Percentiles rank a stretch among this genome's conserved stretches.
Evolutionary conservation across 2,113 vertebrate genomes (phyloP).

Genomic region (Zeus faber): DNA sequence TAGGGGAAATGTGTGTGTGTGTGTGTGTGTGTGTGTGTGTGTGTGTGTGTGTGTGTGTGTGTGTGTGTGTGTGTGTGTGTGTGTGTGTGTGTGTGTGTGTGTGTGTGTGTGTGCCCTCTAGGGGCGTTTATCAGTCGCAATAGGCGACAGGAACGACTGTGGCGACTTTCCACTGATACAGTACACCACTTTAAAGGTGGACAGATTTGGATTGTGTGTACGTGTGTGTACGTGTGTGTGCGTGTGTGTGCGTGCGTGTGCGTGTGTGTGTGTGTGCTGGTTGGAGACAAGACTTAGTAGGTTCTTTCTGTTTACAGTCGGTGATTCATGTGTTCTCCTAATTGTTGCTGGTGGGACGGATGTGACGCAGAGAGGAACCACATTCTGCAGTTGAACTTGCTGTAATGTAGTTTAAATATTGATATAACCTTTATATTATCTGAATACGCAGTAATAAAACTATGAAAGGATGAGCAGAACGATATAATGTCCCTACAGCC

Average conservation of each 20-base stretch:
- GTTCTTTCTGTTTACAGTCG: slow-evolving; percentile 36
- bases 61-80: slow-evolving; percentile 7
- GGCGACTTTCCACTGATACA: slow-evolving; percentile 42
- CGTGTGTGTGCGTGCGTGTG: not conserved
- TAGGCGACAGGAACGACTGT: slow-evolving; percentile 39
- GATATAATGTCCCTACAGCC: too few species aligned
- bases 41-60: slow-evolving; percentile 10
- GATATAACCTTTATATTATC: too few species aligned
- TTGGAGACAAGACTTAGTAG: not conserved
- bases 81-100: slow-evolving; percentile 19
- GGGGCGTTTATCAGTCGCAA: slow-evolving; percentile 41
- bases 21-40: not conserved
- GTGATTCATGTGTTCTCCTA: not conserved
- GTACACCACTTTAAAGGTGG: slow-evolving; percentile 18
- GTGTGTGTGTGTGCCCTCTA: slow-evolving; percentile 1
- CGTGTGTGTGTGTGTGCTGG: not conserved
- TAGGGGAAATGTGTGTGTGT: too few species aligned
- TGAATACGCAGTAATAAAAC: too few species aligned
- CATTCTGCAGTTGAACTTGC: too few species aligned
- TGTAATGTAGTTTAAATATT: too few species aligned
- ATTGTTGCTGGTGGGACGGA: too few species aligned
- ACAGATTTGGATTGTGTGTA: slow-evolving; percentile 26
- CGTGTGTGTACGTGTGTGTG: slow-evolving; percentile 8
- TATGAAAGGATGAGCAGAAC: too few species aligned
- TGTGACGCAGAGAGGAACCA: too few species aligned